Percentiles rank a stretch among this genome's conserved stretches.
phyloP scores from a whole-genome alignment of 2,113 vertebrate species.

The Pavo muticus region DNA sequence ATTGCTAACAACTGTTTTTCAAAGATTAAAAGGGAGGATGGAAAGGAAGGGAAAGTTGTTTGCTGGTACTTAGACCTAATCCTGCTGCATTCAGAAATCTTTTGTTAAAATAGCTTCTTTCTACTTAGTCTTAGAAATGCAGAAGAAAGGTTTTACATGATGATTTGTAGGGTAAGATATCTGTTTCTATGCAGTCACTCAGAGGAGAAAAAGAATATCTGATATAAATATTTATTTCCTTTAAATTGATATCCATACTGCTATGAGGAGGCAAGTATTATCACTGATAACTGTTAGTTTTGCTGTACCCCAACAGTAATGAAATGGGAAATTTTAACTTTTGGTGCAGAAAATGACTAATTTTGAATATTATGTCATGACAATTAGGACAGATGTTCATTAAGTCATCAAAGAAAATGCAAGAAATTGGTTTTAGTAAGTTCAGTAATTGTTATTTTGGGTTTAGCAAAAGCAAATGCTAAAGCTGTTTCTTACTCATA shows the following conservation, averaged over 20 bases:
- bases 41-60: background rate
- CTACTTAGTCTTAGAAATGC: conserved; percentile 26
- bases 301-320: conserved; percentile 52
- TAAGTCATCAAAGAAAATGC: conserved; percentile 42
- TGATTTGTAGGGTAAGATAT: conserved; percentile 57
- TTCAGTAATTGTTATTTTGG: conserved; percentile 56
- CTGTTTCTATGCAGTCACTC: conserved; percentile 28
- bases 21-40: background rate
- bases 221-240: conserved; percentile 56
- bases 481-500: conserved; percentile 32
- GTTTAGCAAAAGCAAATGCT: conserved; percentile 50
- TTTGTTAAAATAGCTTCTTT: background rate
- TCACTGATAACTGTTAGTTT: conserved; percentile 41
- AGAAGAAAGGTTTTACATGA: conserved; percentile 37
- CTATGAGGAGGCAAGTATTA: conserved; percentile 36
- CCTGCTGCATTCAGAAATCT: background rate
- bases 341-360: conserved; percentile 8
- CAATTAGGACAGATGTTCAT: conserved; percentile 32
- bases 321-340: conserved; percentile 53
- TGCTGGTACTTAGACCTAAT: conserved; percentile 18
- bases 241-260: background rate
- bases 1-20: conserved; percentile 36
- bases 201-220: conserved; percentile 39
- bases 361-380: conserved; percentile 66
- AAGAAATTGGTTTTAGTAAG: conserved; percentile 19